phyloP scores from a whole-genome alignment of 2,113 vertebrate species.

The Eptatretus burgeri region DNA sequence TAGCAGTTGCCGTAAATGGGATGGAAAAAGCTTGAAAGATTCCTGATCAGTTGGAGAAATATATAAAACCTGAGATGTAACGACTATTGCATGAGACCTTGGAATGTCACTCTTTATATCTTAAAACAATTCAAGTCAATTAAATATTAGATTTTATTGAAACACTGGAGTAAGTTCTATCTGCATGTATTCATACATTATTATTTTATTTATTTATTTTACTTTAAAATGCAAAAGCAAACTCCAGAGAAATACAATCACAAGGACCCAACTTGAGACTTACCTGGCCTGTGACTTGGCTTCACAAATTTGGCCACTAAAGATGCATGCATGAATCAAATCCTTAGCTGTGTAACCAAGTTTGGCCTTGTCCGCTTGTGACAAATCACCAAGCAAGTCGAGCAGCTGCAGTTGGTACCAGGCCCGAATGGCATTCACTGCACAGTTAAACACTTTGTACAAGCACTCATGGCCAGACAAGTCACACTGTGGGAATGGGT shows the following conservation, averaged over 20 bases:
- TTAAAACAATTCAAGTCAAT: too few relatives aligned
- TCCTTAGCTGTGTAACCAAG: conserved; percentile 25
- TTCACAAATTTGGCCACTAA: conserved; percentile 23
- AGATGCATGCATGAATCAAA: conserved; percentile 31
- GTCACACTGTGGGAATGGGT: conserved; percentile 19
- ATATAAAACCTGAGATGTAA: too few relatives aligned
- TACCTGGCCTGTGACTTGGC: conserved; percentile 17
- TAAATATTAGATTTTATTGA: too few relatives aligned
- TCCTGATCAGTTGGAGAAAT: conserved; percentile 15
- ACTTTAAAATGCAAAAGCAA: too few relatives aligned
- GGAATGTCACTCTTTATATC: too few relatives aligned
- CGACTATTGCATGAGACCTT: too few relatives aligned
- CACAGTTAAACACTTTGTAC: conserved; percentile 27
- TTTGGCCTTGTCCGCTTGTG: conserved; percentile 12
- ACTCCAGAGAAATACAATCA: too few relatives aligned
- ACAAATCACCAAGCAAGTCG: conserved; percentile 23
- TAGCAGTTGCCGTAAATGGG: conserved; percentile 35
- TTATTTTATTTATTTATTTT: too few relatives aligned
- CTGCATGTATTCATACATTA: too few relatives aligned
- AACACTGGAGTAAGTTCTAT: too few relatives aligned
- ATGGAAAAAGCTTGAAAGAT: conserved; percentile 29
- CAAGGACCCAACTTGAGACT: too few relatives aligned
- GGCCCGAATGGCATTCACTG: conserved; percentile 21
- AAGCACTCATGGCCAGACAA: conserved; percentile 15
- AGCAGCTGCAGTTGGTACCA: conserved; percentile 34